Evolutionary conservation across 1,140 invertebrate genomes (phyloP).

Genomic region (Apis dorsata): DNA sequence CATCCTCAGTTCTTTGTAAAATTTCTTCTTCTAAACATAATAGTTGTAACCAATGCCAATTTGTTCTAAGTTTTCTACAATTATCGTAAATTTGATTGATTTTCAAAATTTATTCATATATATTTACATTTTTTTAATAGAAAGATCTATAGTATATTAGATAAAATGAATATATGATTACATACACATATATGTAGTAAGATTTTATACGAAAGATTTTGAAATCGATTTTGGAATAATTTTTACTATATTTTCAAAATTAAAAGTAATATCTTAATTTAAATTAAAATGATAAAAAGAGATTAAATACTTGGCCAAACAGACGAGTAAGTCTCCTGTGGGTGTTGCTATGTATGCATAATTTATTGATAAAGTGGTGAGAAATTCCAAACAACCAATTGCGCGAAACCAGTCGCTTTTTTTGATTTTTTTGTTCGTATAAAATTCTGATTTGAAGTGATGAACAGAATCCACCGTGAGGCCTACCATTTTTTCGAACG

Average conservation of each 20-base stretch:
- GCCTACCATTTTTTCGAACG: slow-evolving; percentile 52
- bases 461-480: slow-evolving; percentile 21
- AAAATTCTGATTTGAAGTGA: slow-evolving; percentile 24
- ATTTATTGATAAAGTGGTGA: slow-evolving; percentile 58
- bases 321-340: slow-evolving; percentile 56
- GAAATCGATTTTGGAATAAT: too few species aligned
- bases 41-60: slow-evolving; percentile 41
- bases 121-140: neutral
- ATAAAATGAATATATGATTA: too few species aligned
- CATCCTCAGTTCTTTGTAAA: neutral
- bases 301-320: slow-evolving; percentile 53
- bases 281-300: neutral
- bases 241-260: neutral
- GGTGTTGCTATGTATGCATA: slow-evolving; percentile 62
- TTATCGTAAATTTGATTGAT: neutral
- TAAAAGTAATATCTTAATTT: neutral
- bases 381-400: slow-evolving; percentile 51
- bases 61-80: slow-evolving; percentile 19
- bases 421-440: slow-evolving; percentile 29
- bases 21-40: slow-evolving; percentile 40
- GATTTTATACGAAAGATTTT: too few species aligned
- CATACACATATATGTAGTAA: too few species aligned
- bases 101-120: neutral
- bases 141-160: neutral
- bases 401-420: slow-evolving; percentile 56